A percentile compares a stretch with the other conserved stretches of the same genome.
These are phyloP conservation scores for Zaprionus kolodkinae DNA, from an alignment of 1,140 invertebrate species.

Conservation along the genomic window DNA sequence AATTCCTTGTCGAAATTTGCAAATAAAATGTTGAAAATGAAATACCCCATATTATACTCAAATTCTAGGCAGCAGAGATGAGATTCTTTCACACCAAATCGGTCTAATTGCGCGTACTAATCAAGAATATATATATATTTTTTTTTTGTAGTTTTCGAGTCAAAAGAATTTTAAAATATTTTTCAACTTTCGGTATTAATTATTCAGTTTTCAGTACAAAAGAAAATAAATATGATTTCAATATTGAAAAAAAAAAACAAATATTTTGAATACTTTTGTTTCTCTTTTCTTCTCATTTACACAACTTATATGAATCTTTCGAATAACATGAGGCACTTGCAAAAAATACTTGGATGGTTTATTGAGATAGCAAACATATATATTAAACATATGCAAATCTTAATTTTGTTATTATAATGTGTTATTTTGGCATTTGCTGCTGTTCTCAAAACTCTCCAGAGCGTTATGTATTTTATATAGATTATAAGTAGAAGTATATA, in stretches of 20 bases:
- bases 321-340: slow-evolving; percentile 5
- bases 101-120: too few species aligned
- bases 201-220: not conserved
- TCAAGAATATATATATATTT: too few species aligned
- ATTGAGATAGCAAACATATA: slow-evolving; percentile 41
- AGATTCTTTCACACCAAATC: too few species aligned
- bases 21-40: too few species aligned
- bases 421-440: slow-evolving; percentile 41
- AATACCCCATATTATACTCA: too few species aligned
- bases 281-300: not conserved
- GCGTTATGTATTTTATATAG: slow-evolving; percentile 24
- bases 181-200: not conserved
- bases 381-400: slow-evolving; percentile 11
- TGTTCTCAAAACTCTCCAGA: slow-evolving; percentile 24
- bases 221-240: not conserved
- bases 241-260: not conserved
- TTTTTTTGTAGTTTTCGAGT: not conserved
- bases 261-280: not conserved
- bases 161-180: not conserved
- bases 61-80: too few species aligned
- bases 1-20: too few species aligned
- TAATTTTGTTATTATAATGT: slow-evolving; percentile 20
- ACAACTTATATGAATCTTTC: not conserved
- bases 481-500: slow-evolving; percentile 14
- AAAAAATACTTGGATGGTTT: slow-evolving; percentile 36